phyloP scores from a whole-genome alignment of 2,113 vertebrate species.

The Tupaia tana region DNA sequence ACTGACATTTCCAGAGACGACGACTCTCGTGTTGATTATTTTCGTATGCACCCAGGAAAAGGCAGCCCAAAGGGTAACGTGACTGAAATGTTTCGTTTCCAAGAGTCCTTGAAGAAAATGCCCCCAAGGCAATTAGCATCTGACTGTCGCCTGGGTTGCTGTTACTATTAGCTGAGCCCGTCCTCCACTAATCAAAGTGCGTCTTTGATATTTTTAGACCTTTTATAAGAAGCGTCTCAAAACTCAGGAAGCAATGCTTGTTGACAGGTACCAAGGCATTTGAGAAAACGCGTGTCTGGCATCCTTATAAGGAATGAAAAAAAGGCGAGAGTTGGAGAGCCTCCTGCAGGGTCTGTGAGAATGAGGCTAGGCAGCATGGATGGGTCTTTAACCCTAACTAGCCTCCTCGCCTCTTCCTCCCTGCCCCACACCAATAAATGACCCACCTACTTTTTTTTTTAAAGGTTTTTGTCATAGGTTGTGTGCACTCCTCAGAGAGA shows the following conservation, averaged over 20 bases:
- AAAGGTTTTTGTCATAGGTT: too few relatives aligned
- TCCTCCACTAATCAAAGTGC: conserved; percentile 40
- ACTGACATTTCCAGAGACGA: conserved; percentile 66
- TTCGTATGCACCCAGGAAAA: conserved; percentile 52
- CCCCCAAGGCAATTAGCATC: conserved; percentile 67
- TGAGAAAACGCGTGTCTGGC: neutral
- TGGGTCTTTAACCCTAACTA: neutral
- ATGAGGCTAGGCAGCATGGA: neutral
- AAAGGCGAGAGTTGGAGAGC: rapidly evolving
- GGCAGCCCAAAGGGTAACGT: conserved; percentile 7
- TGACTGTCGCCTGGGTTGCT: neutral
- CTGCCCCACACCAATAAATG: neutral
- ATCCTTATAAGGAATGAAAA: neutral
- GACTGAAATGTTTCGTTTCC: conserved; percentile 51
- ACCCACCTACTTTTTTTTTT: too few relatives aligned
- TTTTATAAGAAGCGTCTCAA: conserved; percentile 54
- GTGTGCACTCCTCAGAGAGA: too few relatives aligned
- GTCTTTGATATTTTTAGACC: conserved; percentile 69
- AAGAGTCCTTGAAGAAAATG: conserved; percentile 66
- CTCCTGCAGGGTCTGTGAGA: neutral
- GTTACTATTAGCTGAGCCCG: neutral
- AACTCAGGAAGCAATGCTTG: conserved; percentile 55
- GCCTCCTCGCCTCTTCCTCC: neutral
- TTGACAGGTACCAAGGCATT: neutral
- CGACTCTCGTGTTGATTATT: conserved; percentile 13